phyloP scores from a whole-genome alignment of 2,797 vertebrate species.

The Dendrocincla tyrannina region DNA sequence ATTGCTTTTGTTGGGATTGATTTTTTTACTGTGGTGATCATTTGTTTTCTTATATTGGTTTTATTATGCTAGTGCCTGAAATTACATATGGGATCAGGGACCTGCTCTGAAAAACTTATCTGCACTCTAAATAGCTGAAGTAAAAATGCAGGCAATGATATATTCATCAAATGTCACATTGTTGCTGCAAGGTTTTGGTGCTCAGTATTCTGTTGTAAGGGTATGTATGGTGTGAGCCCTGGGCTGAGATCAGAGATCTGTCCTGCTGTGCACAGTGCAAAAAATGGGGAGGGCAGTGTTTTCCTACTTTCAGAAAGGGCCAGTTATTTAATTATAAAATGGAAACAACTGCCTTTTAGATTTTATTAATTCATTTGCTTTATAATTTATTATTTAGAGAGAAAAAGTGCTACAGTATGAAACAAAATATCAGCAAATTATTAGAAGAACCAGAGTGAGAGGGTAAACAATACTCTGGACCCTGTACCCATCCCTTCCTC shows the following conservation, averaged over 20 bases:
- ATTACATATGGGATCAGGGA: neutral
- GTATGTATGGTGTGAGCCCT: neutral
- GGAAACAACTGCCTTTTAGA: neutral
- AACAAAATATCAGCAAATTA: neutral
- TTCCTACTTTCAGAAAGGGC: neutral
- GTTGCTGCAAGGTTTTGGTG: neutral
- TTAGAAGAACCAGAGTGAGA: neutral
- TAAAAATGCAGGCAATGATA: neutral
- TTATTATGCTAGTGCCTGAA: neutral
- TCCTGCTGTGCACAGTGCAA: neutral
- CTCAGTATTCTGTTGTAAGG: neutral
- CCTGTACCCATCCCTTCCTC: neutral
- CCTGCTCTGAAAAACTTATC: neutral
- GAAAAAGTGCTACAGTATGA: neutral
- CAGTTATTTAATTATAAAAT: neutral
- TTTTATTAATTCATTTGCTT: neutral
- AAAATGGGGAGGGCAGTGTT: neutral
- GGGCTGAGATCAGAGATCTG: neutral
- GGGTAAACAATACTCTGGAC: neutral
- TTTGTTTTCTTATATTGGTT: constrained; percentile 23
- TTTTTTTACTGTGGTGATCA: neutral
- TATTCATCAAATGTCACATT: neutral
- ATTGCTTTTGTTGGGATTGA: neutral
- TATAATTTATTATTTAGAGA: neutral
- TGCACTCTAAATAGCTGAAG: neutral